Conservation (phyloP, 2,797 vertebrate genomes). For the Bradypodion ventrale region DNA sequence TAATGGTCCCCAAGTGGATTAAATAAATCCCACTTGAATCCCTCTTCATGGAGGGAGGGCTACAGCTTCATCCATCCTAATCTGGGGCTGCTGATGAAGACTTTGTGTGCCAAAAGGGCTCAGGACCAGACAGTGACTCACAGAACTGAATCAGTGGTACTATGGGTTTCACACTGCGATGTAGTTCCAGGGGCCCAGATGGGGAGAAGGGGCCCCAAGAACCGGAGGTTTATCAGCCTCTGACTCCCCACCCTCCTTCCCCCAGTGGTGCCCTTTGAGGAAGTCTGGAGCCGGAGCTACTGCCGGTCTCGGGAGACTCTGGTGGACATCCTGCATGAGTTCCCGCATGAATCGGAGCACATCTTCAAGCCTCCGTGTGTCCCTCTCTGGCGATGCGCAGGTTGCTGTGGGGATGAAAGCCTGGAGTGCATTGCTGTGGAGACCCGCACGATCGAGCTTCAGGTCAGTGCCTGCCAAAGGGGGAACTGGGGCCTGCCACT, state of each 20-base stretch:
- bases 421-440: conserved; percentile 80
- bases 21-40: too few species aligned
- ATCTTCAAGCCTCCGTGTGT: conserved; percentile 84
- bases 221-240: too few species aligned
- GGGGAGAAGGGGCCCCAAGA: neutral
- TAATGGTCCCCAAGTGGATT: too few species aligned
- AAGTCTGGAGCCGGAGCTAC: conserved; percentile 84
- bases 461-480: conserved; percentile 65
- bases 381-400: conserved; percentile 81
- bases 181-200: too few species aligned
- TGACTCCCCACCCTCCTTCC: neutral
- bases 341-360: conserved; percentile 81
- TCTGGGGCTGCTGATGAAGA: too few species aligned
- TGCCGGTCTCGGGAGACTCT: conserved; percentile 84
- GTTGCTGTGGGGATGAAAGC: conserved; percentile 84
- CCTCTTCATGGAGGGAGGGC: too few species aligned
- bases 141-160: too few species aligned
- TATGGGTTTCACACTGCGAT: too few species aligned
- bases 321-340: conserved; percentile 82
- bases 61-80: too few species aligned
- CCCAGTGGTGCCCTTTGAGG: conserved; percentile 80
- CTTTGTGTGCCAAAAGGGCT: too few species aligned
- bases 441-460: conserved; percentile 80
- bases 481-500: neutral
- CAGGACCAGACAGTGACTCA: too few species aligned